A percentile compares a stretch with the other conserved stretches of the same genome.
phyloP scores from a whole-genome alignment of 2,797 vertebrate genomes.

The Sardinella longiceps region DNA sequence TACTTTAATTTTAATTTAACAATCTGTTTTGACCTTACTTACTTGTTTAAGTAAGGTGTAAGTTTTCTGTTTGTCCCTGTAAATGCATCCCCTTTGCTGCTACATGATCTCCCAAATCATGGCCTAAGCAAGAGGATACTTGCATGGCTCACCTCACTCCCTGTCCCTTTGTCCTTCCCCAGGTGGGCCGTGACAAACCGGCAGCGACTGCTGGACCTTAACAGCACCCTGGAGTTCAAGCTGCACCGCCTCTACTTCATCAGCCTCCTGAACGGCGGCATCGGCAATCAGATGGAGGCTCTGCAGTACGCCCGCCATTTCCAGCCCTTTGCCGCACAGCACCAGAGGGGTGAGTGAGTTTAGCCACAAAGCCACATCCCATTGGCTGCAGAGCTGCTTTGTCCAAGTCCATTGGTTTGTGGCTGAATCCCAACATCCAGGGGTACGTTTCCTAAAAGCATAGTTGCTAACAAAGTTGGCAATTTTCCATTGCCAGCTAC shows the following conservation, averaged over 20 bases:
- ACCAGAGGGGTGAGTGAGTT: constrained; percentile 80
- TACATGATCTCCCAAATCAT: neutral
- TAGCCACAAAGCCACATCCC: neutral
- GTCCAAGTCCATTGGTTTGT: neutral
- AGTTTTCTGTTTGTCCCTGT: neutral
- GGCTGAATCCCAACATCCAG: no score
- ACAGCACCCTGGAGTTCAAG: constrained; percentile 91
- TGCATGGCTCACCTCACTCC: neutral
- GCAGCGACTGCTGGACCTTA: constrained; percentile 86
- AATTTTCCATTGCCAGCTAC: no score
- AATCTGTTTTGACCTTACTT: no score
- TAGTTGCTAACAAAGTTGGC: no score
- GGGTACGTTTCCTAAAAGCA: no score
- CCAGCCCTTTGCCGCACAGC: constrained; percentile 87
- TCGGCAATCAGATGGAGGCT: constrained; percentile 85
- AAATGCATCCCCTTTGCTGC: neutral
- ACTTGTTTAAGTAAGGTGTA: no score
- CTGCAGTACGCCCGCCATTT: constrained; percentile 89
- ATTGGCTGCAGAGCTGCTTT: neutral
- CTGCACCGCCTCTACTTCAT: constrained; percentile 89
- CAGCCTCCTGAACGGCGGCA: constrained; percentile 84
- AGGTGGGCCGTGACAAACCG: constrained; percentile 89
- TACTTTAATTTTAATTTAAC: no score
- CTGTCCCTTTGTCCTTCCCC: neutral
- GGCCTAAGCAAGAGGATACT: neutral